Evolutionary conservation across 2,797 vertebrate species (phyloP).

Genomic region (Microhierax caerulescens): DNA sequence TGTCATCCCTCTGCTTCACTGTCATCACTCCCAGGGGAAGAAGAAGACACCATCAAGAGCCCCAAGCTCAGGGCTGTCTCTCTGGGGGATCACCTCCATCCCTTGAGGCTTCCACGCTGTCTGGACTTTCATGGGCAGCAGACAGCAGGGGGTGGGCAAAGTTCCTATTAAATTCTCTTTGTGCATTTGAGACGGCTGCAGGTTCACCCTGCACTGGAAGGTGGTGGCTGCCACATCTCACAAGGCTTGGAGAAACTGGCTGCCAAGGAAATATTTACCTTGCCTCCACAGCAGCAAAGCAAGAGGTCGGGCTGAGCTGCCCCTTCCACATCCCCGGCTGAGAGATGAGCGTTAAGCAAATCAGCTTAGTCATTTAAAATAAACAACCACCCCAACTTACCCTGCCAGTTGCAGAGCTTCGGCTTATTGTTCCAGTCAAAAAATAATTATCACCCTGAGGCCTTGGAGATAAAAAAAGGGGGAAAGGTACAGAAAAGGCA

Average conservation of each 20-base stretch:
- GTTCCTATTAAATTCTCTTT: background rate
- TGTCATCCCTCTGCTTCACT: background rate
- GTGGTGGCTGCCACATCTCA: fast-evolving
- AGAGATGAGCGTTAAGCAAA: background rate
- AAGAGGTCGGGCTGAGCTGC: background rate
- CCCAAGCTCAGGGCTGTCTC: background rate
- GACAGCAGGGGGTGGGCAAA: no score
- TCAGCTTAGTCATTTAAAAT: background rate
- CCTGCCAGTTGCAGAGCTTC: background rate
- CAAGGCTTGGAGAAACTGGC: background rate
- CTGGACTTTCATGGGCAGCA: background rate
- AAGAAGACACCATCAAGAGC: fast-evolving
- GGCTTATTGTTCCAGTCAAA: slow-evolving; percentile 60
- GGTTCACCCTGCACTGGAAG: background rate
- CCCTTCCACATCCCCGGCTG: background rate
- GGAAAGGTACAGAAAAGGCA: background rate
- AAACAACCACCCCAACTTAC: background rate
- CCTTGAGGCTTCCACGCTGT: background rate
- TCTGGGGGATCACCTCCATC: fast-evolving
- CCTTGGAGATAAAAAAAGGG: background rate
- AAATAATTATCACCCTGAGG: slow-evolving; percentile 46
- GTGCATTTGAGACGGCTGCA: fast-evolving
- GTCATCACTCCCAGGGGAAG: fast-evolving
- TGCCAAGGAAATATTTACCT: background rate
- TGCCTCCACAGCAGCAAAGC: background rate